phyloP scores from a whole-genome alignment of 2,113 vertebrate species.

The Aegithalos caudatus region DNA sequence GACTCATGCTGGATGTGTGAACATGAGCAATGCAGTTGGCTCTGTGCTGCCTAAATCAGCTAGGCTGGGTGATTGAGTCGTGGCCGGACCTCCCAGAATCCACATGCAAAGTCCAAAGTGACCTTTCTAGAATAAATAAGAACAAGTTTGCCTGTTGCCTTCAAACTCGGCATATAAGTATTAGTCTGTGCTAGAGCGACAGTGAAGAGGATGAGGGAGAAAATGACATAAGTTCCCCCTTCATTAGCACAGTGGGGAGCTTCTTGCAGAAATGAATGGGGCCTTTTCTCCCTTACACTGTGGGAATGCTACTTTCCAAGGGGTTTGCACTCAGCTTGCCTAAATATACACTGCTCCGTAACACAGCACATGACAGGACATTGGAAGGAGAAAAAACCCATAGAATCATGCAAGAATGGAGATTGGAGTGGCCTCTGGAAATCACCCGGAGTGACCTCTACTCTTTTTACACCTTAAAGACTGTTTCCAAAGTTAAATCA shows the following conservation, averaged over 20 bases:
- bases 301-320: background rate
- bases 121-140: conserved; percentile 58
- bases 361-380: background rate
- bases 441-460: background rate
- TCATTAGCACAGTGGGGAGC: background rate
- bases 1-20: conserved; percentile 46
- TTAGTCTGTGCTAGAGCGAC: background rate
- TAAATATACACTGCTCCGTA: background rate
- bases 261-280: conserved; percentile 24
- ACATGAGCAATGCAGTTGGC: conserved; percentile 44
- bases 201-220: background rate
- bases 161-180: background rate
- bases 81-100: conserved; percentile 36
- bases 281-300: background rate
- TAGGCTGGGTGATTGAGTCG: conserved; percentile 25
- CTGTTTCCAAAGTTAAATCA: background rate
- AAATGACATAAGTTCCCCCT: background rate
- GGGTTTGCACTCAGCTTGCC: background rate
- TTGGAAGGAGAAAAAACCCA: background rate
- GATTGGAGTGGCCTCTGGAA: background rate
- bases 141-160: background rate
- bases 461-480: background rate
- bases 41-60: conserved; percentile 28
- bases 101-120: background rate
- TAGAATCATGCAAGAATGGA: background rate